Evolutionary conservation across 2,797 vertebrate species (phyloP).

Genomic region (Brachyalestes nurse): DNA sequence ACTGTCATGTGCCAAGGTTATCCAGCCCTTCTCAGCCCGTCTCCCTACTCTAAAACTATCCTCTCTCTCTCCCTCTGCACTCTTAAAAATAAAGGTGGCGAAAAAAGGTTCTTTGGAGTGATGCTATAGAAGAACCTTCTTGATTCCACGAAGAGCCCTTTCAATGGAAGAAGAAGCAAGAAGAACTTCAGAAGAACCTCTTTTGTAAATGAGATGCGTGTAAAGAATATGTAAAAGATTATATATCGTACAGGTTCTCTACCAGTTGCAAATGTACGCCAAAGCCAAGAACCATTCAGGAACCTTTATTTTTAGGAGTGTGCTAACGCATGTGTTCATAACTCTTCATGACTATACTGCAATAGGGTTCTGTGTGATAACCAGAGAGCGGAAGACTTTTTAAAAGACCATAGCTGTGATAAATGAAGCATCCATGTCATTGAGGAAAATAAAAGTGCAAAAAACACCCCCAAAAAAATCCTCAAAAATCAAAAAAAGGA

Average conservation of each 20-base stretch:
- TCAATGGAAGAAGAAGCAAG: not conserved
- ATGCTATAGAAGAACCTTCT: not conserved
- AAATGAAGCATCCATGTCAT: conserved; percentile 51
- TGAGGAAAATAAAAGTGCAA: conserved; percentile 53
- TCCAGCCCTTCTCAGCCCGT: conserved; percentile 47
- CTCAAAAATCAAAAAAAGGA: conserved; percentile 50
- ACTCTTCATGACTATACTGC: conserved; percentile 77
- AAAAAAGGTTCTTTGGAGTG: not conserved
- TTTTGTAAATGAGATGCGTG: not conserved
- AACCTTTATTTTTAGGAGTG: conserved; percentile 15
- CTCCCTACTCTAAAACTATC: conserved; percentile 34
- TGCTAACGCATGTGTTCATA: conserved; percentile 65
- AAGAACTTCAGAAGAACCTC: not conserved
- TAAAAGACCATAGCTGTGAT: conserved; percentile 90
- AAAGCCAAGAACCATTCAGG: not conserved
- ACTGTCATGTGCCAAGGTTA: conserved; percentile 81
- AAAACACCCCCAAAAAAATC: conserved; percentile 49
- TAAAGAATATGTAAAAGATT: not conserved
- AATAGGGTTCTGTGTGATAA: conserved; percentile 70
- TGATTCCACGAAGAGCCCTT: not conserved
- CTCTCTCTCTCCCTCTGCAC: conserved; percentile 52
- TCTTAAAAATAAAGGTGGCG: conserved; percentile 1
- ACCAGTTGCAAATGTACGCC: not conserved
- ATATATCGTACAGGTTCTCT: not conserved
- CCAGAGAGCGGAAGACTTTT: conserved; percentile 66